These are phyloP conservation scores for Oreochromis aureus DNA, from an alignment of 2,113 vertebrate genomes.

Conservation along the genomic window DNA sequence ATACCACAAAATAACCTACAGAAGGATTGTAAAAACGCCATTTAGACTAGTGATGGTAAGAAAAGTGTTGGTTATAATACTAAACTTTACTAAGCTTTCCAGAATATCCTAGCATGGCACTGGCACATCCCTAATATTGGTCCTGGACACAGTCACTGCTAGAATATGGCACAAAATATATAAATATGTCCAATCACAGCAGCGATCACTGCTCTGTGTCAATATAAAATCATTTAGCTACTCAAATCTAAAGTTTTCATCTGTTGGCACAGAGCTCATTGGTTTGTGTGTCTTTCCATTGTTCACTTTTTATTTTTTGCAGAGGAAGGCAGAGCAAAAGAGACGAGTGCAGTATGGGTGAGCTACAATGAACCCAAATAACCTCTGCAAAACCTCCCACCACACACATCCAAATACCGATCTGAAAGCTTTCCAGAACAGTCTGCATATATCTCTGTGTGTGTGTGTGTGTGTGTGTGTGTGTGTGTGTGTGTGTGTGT, in stretches of 20 bases:
- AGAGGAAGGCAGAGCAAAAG: not conserved
- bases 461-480: not conserved
- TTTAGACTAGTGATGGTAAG: not conserved
- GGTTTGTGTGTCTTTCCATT: not conserved
- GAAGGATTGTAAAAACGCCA: not conserved
- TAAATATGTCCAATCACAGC: not conserved
- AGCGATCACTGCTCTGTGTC: not conserved
- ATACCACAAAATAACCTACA: not conserved
- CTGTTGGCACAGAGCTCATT: not conserved
- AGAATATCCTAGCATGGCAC: not conserved
- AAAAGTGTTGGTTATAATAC: not conserved
- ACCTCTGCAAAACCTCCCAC: not conserved
- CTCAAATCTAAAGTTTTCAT: not conserved
- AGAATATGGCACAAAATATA: not conserved
- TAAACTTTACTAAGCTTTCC: not conserved
- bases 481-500: not conserved
- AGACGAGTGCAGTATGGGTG: not conserved
- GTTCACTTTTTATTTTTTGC: slow-evolving; percentile 14
- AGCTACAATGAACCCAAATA: slow-evolving; percentile 19
- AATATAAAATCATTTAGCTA: not conserved
- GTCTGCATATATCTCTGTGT: not conserved
- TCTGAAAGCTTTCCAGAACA: slow-evolving; percentile 25
- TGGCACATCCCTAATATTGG: not conserved
- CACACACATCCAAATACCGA: not conserved
- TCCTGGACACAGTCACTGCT: not conserved